These are phyloP conservation scores for Eristalis arbustorum DNA, from an alignment of 2,888 invertebrate species.

Conservation along the genomic window DNA sequence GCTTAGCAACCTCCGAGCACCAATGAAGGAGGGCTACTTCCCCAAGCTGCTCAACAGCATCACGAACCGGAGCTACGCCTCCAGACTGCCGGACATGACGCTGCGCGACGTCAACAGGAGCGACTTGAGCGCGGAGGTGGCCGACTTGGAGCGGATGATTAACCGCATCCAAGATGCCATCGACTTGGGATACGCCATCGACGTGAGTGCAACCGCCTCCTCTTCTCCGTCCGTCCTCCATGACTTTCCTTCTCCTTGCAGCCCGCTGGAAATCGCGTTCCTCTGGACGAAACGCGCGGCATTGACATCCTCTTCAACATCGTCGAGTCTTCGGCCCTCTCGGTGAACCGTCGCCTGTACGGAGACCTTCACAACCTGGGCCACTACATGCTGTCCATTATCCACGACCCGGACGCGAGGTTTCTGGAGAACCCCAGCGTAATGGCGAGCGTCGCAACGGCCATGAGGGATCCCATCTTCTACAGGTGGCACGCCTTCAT, in stretches of 20 bases:
- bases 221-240: too few relatives aligned
- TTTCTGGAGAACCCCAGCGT: slow-evolving; percentile 87
- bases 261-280: slow-evolving; percentile 74
- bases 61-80: slow-evolving; percentile 85
- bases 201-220: slow-evolving; percentile 79
- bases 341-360: slow-evolving; percentile 85
- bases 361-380: slow-evolving; percentile 92
- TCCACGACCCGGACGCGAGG: slow-evolving; percentile 89
- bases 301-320: slow-evolving; percentile 90
- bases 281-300: slow-evolving; percentile 82
- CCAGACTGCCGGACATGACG: slow-evolving; percentile 83
- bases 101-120: slow-evolving; percentile 83
- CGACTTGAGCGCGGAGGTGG: slow-evolving; percentile 77
- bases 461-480: slow-evolving; percentile 93
- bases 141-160: slow-evolving; percentile 86
- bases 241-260: slow-evolving; percentile 21
- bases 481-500: slow-evolving; percentile 92
- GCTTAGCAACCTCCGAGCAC: slow-evolving; percentile 85
- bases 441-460: slow-evolving; percentile 90
- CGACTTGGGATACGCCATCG: slow-evolving; percentile 83
- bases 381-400: slow-evolving; percentile 87
- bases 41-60: slow-evolving; percentile 86
- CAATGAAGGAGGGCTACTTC: slow-evolving; percentile 87
- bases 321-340: slow-evolving; percentile 86
- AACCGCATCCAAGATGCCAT: slow-evolving; percentile 87